phyloP scores from a whole-genome alignment of 2,113 vertebrate genomes.

The Astatoreochromis straeleni region DNA sequence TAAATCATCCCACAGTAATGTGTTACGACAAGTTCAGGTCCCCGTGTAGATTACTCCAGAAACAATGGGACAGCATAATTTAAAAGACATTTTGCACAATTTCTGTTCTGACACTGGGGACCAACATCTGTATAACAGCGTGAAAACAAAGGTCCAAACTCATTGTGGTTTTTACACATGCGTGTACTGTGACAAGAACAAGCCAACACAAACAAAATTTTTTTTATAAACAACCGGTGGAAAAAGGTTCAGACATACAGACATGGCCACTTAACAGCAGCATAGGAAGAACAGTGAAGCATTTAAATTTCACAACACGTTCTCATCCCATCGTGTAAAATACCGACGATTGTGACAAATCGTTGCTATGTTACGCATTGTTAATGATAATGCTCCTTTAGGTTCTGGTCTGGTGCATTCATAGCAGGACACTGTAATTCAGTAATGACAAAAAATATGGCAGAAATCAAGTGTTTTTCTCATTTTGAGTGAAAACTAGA shows the following conservation, averaged over 20 bases:
- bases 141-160: neutral
- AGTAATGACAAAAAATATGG: neutral
- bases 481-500: neutral
- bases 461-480: neutral
- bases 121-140: neutral
- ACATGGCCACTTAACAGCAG: neutral
- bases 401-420: neutral
- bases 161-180: neutral
- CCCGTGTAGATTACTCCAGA: neutral
- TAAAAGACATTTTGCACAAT: neutral
- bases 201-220: fast-evolving
- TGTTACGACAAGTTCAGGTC: neutral
- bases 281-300: neutral
- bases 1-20: neutral
- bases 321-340: neutral
- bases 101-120: neutral
- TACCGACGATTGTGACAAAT: neutral
- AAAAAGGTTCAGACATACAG: neutral
- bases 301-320: neutral
- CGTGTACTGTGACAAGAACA: neutral
- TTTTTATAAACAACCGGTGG: neutral
- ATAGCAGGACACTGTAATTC: neutral
- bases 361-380: neutral
- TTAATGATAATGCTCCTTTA: neutral
- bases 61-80: neutral